Percentiles rank a stretch among this genome's conserved stretches.
Evolutionary conservation across 2,113 vertebrate species (phyloP).

Genomic region (Garra rufa): DNA sequence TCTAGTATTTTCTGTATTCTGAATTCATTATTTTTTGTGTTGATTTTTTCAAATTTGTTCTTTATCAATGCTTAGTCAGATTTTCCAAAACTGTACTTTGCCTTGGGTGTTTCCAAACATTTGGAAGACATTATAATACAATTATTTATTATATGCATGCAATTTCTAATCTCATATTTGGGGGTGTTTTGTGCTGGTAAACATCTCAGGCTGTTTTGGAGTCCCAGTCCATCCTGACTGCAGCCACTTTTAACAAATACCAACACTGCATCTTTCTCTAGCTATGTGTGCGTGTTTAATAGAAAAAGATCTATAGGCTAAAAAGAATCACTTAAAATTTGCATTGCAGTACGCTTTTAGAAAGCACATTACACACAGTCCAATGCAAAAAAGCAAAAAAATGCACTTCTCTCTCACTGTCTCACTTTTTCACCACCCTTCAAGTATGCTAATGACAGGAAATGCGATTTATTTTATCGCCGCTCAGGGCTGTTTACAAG

Average conservation of each 20-base stretch:
- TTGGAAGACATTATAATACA: not conserved
- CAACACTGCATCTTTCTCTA: not conserved
- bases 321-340: constrained; percentile 10
- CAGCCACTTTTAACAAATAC: not conserved
- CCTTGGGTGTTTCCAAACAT: not conserved
- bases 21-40: not conserved
- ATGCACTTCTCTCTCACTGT: constrained; percentile 8
- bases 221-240: not conserved
- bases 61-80: not conserved
- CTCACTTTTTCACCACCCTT: not conserved
- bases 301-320: not conserved
- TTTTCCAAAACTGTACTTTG: not conserved
- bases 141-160: not conserved
- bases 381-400: not conserved
- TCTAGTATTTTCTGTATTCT: not conserved
- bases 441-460: constrained; percentile 33
- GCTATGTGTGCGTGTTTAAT: not conserved
- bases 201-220: not conserved
- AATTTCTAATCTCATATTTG: not conserved
- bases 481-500: constrained; percentile 7
- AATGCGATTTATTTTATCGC: constrained; percentile 13
- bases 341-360: constrained; percentile 1
- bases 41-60: not conserved
- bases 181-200: not conserved
- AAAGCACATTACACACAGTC: not conserved